Base-by-base conservation (phyloP, 1,140 invertebrate genomes). In the Helicoverpa zea region DNA sequence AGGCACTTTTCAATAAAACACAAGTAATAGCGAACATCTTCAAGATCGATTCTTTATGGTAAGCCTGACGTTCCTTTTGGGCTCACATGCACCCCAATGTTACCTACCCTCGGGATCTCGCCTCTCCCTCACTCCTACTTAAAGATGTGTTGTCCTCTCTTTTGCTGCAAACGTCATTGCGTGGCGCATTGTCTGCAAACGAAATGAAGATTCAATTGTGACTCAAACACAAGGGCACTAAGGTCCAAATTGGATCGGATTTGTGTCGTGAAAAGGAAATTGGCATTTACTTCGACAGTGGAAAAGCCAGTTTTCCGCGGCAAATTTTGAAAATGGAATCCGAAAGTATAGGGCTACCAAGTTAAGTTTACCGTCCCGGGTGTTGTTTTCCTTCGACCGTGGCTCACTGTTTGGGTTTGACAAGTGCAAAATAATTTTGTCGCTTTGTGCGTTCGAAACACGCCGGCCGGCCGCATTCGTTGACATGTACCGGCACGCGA, bases 261-360 rank as follows among this genome's bases (percentile, higher is more conserved):
- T 16, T 66, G 3, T 49, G 51, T 14, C 3, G 88, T 89, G 81
- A 90, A 92, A 93, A 92, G 92, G 92, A 94, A 94, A 94, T 94
- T 94, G 92, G 92, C 90, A 93, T 94, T 94, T 93, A 94, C 91
- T 90, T 86, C 88, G 89, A 87, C 86, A 91, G 91, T 90, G 88
- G 93, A 93, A 94, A 94, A 94, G 92, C 91, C 83, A 92, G 91
- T 94, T 93, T 94, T 92, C 92, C 91, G 83, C 91, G 86, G 91
- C 92, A 94, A 85, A 91, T 88, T 92, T 91, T 85, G 87, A 91
- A 94, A 94, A 94, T 93, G 86, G 85, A 88, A 92, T 91, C 88
- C 88, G 92, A 91, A 88, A 87, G 88, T 85, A 83, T 81, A 84
- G 79, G 77, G 80, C 76, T 43, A 75, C 91, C 79, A 86, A 79